These are phyloP conservation scores for Alcedo atthis DNA, from an alignment of 2,797 vertebrate species.

Conservation along the genomic window DNA sequence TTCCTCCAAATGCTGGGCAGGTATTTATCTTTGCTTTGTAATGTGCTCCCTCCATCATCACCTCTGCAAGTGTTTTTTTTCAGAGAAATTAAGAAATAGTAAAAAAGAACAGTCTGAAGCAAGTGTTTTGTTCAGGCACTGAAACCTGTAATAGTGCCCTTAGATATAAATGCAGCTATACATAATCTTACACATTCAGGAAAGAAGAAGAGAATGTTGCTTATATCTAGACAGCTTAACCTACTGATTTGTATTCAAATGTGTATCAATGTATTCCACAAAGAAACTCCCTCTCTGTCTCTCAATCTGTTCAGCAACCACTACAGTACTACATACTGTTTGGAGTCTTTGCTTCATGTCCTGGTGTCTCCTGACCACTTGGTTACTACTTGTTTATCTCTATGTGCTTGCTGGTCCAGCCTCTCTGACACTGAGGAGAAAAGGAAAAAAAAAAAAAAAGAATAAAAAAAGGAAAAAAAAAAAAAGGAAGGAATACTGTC, in stretches of 20 bases:
- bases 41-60: not conserved
- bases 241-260: not conserved
- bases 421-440: not conserved
- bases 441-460: too few relatives aligned
- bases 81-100: not conserved
- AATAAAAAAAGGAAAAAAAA: too few relatives aligned
- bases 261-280: not conserved
- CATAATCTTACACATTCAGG: not conserved
- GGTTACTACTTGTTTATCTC: not conserved
- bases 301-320: not conserved
- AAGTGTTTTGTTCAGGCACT: not conserved
- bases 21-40: not conserved
- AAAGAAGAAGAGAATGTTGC: not conserved
- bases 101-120: not conserved
- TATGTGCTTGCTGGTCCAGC: not conserved
- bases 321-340: not conserved
- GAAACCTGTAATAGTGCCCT: not conserved
- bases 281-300: not conserved
- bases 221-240: not conserved
- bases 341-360: not conserved
- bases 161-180: not conserved
- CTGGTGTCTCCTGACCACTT: not conserved
- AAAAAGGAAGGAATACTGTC: not conserved
- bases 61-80: not conserved
- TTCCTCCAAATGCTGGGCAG: not conserved